phyloP scores from a whole-genome alignment of 2,888 invertebrate genomes.

The Andrena haemorrhoa region DNA sequence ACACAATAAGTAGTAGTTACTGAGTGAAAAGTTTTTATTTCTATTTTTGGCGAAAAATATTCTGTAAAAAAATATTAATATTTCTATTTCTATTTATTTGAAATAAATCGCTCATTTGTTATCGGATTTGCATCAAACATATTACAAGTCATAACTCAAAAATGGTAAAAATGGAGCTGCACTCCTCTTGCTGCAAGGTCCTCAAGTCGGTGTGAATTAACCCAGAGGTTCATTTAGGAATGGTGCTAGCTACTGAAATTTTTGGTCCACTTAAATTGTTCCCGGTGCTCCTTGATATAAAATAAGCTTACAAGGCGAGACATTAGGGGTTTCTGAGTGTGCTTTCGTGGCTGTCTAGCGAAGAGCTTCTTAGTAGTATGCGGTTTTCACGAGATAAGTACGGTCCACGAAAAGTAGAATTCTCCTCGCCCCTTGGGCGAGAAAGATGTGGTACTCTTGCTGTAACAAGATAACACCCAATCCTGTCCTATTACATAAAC shows the following conservation, averaged over 20 bases:
- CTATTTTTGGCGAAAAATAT: too few species aligned
- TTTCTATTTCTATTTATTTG: too few species aligned
- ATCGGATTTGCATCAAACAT: too few species aligned
- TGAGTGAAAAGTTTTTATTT: too few species aligned
- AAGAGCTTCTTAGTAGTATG: conserved; percentile 29
- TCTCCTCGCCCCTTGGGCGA: conserved; percentile 41
- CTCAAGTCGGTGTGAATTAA: neutral
- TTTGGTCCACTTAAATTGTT: conserved; percentile 33
- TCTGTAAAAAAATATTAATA: too few species aligned
- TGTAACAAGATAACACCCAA: conserved; percentile 77
- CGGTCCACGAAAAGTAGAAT: conserved; percentile 46
- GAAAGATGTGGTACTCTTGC: conserved; percentile 45
- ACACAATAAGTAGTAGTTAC: too few species aligned
- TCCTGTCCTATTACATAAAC: conserved; percentile 25
- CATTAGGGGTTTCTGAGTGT: conserved; percentile 41
- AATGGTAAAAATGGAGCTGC: too few species aligned
- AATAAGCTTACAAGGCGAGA: conserved; percentile 53
- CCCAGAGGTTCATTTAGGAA: neutral
- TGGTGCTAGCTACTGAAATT: conserved; percentile 3
- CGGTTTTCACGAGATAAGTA: conserved; percentile 46
- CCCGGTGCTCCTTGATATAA: conserved; percentile 31
- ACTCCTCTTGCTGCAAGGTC: too few species aligned
- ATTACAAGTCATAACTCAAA: too few species aligned
- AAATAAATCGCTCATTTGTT: too few species aligned
- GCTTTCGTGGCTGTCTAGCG: conserved; percentile 26